Conservation (phyloP, 2,797 vertebrate genomes). For the Ctenochaetus hawaiiensis region DNA sequence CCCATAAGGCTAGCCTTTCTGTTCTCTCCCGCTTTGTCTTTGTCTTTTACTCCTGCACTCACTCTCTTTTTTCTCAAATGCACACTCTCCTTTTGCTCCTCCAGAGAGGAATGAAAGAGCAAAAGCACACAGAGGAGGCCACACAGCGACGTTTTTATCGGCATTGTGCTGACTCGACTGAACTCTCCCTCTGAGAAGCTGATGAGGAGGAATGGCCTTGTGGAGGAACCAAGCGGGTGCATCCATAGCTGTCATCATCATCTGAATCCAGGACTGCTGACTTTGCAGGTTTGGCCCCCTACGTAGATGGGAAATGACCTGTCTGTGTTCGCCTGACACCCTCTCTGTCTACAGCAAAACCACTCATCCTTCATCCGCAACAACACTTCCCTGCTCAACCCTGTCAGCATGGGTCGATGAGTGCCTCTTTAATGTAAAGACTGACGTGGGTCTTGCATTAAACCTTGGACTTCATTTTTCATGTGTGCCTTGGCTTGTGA, state of each 20-base stretch:
- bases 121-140: constrained; percentile 65
- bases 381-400: constrained; percentile 36
- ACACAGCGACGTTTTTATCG: constrained; percentile 77
- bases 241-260: constrained; percentile 86
- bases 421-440: constrained; percentile 43
- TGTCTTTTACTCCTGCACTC: constrained; percentile 30
- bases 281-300: constrained; percentile 75
- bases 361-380: constrained; percentile 51
- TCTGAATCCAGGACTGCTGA: constrained; percentile 83
- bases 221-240: constrained; percentile 75
- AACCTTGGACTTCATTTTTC: constrained; percentile 42
- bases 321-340: constrained; percentile 79
- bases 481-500: constrained; percentile 17
- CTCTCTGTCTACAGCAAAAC: constrained; percentile 75
- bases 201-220: constrained; percentile 85
- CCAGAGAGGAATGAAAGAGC: constrained; percentile 54
- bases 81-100: constrained; percentile 34
- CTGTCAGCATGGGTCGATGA: constrained; percentile 43
- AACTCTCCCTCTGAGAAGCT: constrained; percentile 83
- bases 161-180: constrained; percentile 82
- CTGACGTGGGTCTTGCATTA: constrained; percentile 24
- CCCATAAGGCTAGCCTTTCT: constrained; percentile 42
- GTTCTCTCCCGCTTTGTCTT: constrained; percentile 36
- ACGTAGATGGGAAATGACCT: constrained; percentile 86
- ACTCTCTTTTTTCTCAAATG: constrained; percentile 27